phyloP scores from a whole-genome alignment of 2,113 vertebrate genomes.

The Grammomys surdaster region DNA sequence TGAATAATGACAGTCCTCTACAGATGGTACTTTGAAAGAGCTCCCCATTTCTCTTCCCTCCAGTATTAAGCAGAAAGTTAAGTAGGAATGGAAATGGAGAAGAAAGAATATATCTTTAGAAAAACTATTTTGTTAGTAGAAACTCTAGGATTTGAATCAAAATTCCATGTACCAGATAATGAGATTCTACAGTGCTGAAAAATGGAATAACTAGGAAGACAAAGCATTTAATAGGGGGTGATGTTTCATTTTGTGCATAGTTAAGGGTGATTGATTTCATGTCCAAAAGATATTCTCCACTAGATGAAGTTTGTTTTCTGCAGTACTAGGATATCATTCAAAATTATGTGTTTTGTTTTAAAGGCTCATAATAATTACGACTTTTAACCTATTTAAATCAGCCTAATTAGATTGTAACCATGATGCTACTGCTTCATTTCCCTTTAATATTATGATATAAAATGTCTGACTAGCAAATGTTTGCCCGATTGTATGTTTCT shows the following conservation, averaged over 20 bases:
- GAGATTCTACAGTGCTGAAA: conserved; percentile 32
- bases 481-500: not conserved
- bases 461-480: conserved; percentile 28
- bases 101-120: conserved; percentile 15
- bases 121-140: not conserved
- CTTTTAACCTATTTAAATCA: conserved; percentile 45
- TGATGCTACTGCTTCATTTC: conserved; percentile 32
- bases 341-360: not conserved
- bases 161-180: not conserved
- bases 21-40: not conserved
- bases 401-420: conserved; percentile 6
- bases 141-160: not conserved
- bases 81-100: not conserved
- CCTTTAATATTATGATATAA: conserved; percentile 26
- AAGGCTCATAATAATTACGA: conserved; percentile 13
- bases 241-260: conserved; percentile 52
- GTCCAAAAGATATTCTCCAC: not conserved
- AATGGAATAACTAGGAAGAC: conserved; percentile 39
- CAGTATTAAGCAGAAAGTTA: not conserved
- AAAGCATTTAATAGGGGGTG: conserved; percentile 35
- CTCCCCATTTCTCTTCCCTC: not conserved
- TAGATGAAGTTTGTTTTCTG: conserved; percentile 40
- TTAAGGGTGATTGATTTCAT: not conserved
- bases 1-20: not conserved
- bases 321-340: conserved; percentile 44